phyloP scores from a whole-genome alignment of 2,888 invertebrate species.

The Dioctria rufipes region DNA sequence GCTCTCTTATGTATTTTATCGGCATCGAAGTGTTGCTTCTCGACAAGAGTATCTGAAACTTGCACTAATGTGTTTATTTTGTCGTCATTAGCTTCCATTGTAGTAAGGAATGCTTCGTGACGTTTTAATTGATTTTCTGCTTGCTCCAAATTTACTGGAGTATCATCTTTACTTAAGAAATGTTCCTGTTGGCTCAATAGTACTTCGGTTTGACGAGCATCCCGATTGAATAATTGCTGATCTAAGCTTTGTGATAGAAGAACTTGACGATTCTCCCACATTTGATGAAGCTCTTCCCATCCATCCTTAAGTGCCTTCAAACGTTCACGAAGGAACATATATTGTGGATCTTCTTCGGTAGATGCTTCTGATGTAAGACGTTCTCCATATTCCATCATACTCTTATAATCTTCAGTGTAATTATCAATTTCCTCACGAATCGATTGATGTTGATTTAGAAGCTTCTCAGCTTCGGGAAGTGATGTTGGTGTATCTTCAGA shows the following conservation, averaged over 20 bases:
- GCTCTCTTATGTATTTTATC: slow-evolving; percentile 98
- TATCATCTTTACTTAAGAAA: slow-evolving; percentile 96
- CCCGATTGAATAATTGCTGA: slow-evolving; percentile 94
- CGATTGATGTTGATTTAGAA: slow-evolving; percentile 97
- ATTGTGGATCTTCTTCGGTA: slow-evolving; percentile 97
- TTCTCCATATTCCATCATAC: slow-evolving; percentile 99
- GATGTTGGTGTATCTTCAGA: slow-evolving; percentile 96
- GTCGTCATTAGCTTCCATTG: slow-evolving; percentile 99
- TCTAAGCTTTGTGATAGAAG: slow-evolving; percentile 95
- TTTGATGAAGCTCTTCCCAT: slow-evolving; percentile 99
- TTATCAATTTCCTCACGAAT: slow-evolving; percentile 99
- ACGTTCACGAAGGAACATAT: slow-evolving; percentile 99
- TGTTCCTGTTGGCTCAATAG: slow-evolving; percentile 98
- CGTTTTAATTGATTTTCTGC: slow-evolving; percentile 97
- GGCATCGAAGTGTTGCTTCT: slow-evolving; percentile 95
- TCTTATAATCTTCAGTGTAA: slow-evolving; percentile 97
- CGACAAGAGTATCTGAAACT: slow-evolving; percentile 91
- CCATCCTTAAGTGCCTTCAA: slow-evolving; percentile 98
- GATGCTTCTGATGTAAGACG: slow-evolving; percentile 90
- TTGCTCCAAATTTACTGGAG: slow-evolving; percentile 94
- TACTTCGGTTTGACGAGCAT: slow-evolving; percentile 98
- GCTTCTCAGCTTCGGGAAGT: slow-evolving; percentile 95
- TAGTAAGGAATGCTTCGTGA: slow-evolving; percentile 98
- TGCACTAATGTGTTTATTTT: slow-evolving; percentile 97
- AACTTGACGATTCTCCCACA: slow-evolving; percentile 99